phyloP scores from a whole-genome alignment of 2,113 vertebrate genomes.

The Bungarus multicinctus region DNA sequence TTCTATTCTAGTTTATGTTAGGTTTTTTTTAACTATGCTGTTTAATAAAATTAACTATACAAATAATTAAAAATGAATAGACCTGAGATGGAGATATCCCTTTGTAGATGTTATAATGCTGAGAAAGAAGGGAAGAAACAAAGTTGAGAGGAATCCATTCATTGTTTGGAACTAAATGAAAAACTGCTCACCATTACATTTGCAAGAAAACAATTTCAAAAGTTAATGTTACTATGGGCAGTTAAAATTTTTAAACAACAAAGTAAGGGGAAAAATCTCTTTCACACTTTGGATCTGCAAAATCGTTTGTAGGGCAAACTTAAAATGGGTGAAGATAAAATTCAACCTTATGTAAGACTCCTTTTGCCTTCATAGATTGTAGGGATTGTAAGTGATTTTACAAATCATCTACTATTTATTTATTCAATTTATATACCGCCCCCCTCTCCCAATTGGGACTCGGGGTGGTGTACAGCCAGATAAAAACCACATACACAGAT shows the following conservation, averaged over 20 bases:
- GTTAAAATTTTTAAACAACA: neutral
- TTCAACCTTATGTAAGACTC: neutral
- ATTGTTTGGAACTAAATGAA: neutral
- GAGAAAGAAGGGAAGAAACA: neutral
- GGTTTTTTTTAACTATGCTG: neutral
- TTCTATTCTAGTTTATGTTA: neutral
- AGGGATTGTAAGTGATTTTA: neutral
- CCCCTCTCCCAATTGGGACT: too few relatives aligned
- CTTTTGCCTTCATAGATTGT: neutral
- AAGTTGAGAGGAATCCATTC: neutral
- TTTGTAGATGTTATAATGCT: neutral
- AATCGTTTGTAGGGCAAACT: neutral
- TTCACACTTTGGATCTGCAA: neutral
- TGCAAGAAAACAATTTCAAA: neutral
- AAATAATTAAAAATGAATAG: neutral
- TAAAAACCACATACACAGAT: too few relatives aligned
- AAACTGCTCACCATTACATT: neutral
- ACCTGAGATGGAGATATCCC: neutral
- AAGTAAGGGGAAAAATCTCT: neutral
- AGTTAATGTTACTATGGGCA: neutral
- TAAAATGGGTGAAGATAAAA: neutral
- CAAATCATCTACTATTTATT: neutral
- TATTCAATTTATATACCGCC: too few relatives aligned
- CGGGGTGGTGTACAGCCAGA: too few relatives aligned
- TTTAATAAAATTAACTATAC: neutral